Percentiles rank a stretch among this genome's conserved stretches.
These are phyloP conservation scores for Sapayoa aenigma DNA, from an alignment of 2,113 vertebrate genomes.

Conservation along the genomic window DNA sequence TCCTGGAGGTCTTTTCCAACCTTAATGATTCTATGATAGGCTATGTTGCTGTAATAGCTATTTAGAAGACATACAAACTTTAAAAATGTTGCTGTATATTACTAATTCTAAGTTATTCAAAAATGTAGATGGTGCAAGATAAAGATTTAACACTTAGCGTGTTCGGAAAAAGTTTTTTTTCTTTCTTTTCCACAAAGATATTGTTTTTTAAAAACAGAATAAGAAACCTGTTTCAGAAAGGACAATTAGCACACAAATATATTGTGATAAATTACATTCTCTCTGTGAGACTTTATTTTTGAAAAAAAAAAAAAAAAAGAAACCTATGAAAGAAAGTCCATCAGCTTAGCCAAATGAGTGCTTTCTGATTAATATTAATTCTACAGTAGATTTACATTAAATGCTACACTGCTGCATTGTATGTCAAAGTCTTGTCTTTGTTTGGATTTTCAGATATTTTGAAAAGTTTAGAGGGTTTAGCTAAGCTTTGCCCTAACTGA, in stretches of 20 bases:
- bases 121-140: background rate
- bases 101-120: background rate
- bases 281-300: background rate
- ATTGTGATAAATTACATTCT: background rate
- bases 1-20: background rate
- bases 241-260: background rate
- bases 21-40: background rate
- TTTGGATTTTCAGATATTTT: constrained; percentile 17
- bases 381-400: background rate
- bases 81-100: background rate
- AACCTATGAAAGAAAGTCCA: background rate
- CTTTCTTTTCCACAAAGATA: background rate
- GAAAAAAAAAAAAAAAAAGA: background rate
- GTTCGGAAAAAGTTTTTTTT: background rate
- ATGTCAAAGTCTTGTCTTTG: background rate
- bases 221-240: background rate
- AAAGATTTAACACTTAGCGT: background rate
- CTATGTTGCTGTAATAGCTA: background rate
- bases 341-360: background rate
- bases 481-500: background rate
- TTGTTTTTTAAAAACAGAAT: background rate
- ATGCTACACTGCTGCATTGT: background rate
- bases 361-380: background rate
- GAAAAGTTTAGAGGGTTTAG: constrained; percentile 6
- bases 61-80: background rate